Conservation (phyloP, 2,888 invertebrate genomes). For the Hololepta plana region DNA sequence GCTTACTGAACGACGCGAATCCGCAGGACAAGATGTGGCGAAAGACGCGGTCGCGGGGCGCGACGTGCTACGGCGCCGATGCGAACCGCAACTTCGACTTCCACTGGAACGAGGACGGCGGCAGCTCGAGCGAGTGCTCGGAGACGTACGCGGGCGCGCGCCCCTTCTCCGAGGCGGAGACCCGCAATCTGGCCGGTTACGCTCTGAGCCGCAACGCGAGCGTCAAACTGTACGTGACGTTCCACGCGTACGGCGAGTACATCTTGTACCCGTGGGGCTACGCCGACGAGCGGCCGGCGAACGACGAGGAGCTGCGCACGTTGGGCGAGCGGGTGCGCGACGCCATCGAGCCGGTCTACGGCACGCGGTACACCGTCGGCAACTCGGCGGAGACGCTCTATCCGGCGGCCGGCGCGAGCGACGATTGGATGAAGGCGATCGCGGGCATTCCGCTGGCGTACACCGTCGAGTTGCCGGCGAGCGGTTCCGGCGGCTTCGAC, state of each 20-base stretch:
- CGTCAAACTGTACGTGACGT: slow-evolving; percentile 42
- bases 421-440: slow-evolving; percentile 41
- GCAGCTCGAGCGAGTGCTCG: slow-evolving; percentile 18
- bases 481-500: slow-evolving; percentile 38
- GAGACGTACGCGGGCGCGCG: slow-evolving; percentile 25
- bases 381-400: slow-evolving; percentile 27
- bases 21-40: slow-evolving; percentile 17
- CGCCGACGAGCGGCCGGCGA: slow-evolving; percentile 30
- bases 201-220: slow-evolving; percentile 30
- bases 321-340: slow-evolving; percentile 28
- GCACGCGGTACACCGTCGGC: slow-evolving; percentile 33
- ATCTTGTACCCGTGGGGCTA: slow-evolving; percentile 52
- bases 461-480: slow-evolving; percentile 44
- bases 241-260: slow-evolving; percentile 53
- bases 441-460: slow-evolving; percentile 38
- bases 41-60: slow-evolving; percentile 13
- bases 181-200: slow-evolving; percentile 37
- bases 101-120: slow-evolving; percentile 13
- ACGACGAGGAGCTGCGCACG: slow-evolving; percentile 28
- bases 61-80: slow-evolving; percentile 9
- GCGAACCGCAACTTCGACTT: slow-evolving; percentile 14
- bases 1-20: slow-evolving; percentile 1
- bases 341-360: slow-evolving; percentile 22
- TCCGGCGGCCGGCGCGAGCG: slow-evolving; percentile 40
- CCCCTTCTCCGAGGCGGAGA: slow-evolving; percentile 33